Evolutionary conservation across 2,797 vertebrate genomes (phyloP).

Genomic region (Pseudomugil tenellus): DNA sequence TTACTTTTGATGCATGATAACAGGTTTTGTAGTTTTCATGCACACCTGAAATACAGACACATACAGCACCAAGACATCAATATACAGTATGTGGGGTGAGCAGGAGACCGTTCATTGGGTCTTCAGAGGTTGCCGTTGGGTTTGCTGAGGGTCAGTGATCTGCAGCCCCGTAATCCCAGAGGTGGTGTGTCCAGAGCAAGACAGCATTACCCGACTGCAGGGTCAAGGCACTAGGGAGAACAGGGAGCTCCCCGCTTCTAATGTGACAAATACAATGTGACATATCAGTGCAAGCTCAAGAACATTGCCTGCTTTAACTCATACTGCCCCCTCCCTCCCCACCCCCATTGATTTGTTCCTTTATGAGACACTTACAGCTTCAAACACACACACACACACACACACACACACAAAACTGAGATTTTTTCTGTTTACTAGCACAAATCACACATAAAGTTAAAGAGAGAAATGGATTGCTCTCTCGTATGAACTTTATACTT

Average conservation of each 20-base stretch:
- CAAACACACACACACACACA: constrained; percentile 25
- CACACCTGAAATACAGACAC: constrained; percentile 5
- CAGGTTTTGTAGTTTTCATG: constrained; percentile 20
- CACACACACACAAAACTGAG: constrained; percentile 7
- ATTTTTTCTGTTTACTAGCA: constrained; percentile 28
- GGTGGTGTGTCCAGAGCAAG: constrained; percentile 37
- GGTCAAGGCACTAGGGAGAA: constrained; percentile 64
- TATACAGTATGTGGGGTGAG: constrained; percentile 8
- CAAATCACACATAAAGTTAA: constrained; percentile 1
- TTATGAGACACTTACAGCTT: constrained; percentile 24
- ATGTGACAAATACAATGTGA: constrained; percentile 75
- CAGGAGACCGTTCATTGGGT: constrained; percentile 2
- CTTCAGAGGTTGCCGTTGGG: constrained; percentile 20
- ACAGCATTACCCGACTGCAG: constrained; percentile 43
- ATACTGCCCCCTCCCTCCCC: neutral
- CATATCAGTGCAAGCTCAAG: constrained; percentile 53
- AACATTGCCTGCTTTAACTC: constrained; percentile 60
- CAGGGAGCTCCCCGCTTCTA: constrained; percentile 40
- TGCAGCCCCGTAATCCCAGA: constrained; percentile 35
- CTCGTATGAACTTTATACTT: neutral
- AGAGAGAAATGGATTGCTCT: neutral
- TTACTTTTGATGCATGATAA: constrained; percentile 18
- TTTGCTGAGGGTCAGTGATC: constrained; percentile 51
- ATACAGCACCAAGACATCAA: constrained; percentile 16
- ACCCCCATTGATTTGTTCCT: constrained; percentile 2